phyloP scores from a whole-genome alignment of 2,797 vertebrate species.

The Argentina silus region DNA sequence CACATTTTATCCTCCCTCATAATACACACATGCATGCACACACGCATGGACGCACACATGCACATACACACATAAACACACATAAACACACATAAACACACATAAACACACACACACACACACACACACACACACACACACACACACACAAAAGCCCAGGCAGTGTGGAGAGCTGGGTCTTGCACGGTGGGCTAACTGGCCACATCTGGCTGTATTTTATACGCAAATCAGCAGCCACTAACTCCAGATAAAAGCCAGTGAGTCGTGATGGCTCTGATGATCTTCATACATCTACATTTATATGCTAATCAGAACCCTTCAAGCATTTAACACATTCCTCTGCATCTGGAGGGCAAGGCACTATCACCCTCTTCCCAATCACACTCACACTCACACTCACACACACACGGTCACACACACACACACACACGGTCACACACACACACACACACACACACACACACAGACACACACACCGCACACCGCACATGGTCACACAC shows the following conservation, averaged over 20 bases:
- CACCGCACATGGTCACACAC: constrained; percentile 6
- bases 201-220: constrained; percentile 78
- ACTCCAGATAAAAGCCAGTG: constrained; percentile 85
- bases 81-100: neutral
- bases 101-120: neutral
- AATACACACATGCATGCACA: neutral
- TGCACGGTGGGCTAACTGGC: constrained; percentile 52
- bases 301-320: constrained; percentile 80
- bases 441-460: neutral
- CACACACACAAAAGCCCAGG: neutral
- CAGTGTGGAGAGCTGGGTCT: too few relatives aligned
- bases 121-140: neutral
- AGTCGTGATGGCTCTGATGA: constrained; percentile 80
- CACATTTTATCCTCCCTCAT: too few relatives aligned
- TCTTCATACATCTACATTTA: constrained; percentile 84
- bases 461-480: constrained; percentile 23
- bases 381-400: neutral
- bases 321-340: constrained; percentile 78
- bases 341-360: constrained; percentile 58
- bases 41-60: neutral
- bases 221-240: constrained; percentile 72
- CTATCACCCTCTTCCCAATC: neutral
- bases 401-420: neutral
- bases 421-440: neutral
- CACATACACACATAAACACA: neutral